Percentiles rank a stretch among this genome's conserved stretches.
Evolutionary conservation across 2,113 vertebrate species (phyloP).

Genomic region (Piaya cayana): DNA sequence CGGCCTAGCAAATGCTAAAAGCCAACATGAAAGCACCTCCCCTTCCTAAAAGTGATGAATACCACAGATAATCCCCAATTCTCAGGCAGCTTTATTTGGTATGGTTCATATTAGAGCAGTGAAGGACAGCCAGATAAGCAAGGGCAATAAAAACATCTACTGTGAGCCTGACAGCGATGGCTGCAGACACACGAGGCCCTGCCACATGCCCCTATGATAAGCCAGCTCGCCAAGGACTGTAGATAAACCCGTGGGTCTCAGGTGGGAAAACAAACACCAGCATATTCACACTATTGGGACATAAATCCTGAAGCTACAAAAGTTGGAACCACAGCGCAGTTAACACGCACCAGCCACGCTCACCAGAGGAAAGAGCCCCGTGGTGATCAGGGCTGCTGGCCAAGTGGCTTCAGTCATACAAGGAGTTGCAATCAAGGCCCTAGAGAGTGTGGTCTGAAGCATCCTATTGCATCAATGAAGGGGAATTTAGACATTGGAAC

Average conservation of each 20-base stretch:
- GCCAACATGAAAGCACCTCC: constrained; percentile 25
- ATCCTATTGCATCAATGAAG: neutral
- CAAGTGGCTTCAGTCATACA: constrained; percentile 5
- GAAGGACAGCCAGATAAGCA: constrained; percentile 31
- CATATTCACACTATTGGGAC: neutral
- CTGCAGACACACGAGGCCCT: neutral
- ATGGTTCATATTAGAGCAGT: constrained; percentile 43
- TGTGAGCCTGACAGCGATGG: neutral
- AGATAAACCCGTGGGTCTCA: neutral
- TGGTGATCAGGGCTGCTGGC: neutral
- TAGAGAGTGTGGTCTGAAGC: neutral
- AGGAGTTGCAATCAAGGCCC: neutral
- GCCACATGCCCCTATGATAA: neutral
- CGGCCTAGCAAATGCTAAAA: constrained; percentile 51
- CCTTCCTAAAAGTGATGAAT: constrained; percentile 24
- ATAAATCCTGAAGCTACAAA: neutral
- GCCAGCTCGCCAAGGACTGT: neutral
- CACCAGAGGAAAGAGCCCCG: neutral
- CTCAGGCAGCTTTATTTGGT: constrained; percentile 33
- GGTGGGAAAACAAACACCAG: constrained; percentile 2
- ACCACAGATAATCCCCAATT: constrained; percentile 37
- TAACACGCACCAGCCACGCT: neutral
- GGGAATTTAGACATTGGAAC: neutral
- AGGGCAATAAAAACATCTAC: constrained; percentile 20
- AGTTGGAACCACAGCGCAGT: neutral